Base-by-base conservation (phyloP, 2,797 vertebrate species). In the Rhynchotus rufescens region DNA sequence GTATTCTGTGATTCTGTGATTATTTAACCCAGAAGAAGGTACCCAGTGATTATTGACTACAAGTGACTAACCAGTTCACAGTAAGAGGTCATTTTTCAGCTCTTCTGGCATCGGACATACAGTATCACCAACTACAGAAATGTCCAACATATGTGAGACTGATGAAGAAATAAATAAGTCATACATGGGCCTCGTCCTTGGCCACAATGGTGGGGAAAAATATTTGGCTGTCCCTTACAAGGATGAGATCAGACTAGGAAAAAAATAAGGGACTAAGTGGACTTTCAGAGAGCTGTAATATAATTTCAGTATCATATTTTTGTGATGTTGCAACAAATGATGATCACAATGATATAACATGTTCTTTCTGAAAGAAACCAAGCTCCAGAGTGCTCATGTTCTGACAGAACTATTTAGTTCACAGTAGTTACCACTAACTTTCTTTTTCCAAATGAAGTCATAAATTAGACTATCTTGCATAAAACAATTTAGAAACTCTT, bases 401-500 rank as follows among this genome's bases (percentile, higher is more conserved):
- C 69, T 90, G 81, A 67, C 76, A 67, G 76, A 83, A 30, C 20
- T 87, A 36, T 79, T 76, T 49, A 8, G 7, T 61, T 94, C 67
- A 51, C 38, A 84, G 80, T 59, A 89, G 82, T 84, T 73, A 92
- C 86, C 74, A 86, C 82, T 68, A 89, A 89, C 6, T 20, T 78
- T 86, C 40, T 80, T 89, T 92, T 88, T 54, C n/a, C 76, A 57
- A 90, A 88, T 89, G 84, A 87, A 93, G 64, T 92, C 26, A 89
- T 86, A 90, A 91, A 95, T 90, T 49, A 95, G 81, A 68, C 40
- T 30, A 44, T 87, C 80, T 96, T 89, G 86, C 82, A 87, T 89
- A 90, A 86, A 95, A 92, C 73, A 90, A 64, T 89, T 94, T 90
- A 90, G 71, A 96, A 96, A 90, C 67, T 89, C 91, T 93, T 94